Conservation (phyloP, 2,888 invertebrate genomes). For the Octonoba sinensis region DNA sequence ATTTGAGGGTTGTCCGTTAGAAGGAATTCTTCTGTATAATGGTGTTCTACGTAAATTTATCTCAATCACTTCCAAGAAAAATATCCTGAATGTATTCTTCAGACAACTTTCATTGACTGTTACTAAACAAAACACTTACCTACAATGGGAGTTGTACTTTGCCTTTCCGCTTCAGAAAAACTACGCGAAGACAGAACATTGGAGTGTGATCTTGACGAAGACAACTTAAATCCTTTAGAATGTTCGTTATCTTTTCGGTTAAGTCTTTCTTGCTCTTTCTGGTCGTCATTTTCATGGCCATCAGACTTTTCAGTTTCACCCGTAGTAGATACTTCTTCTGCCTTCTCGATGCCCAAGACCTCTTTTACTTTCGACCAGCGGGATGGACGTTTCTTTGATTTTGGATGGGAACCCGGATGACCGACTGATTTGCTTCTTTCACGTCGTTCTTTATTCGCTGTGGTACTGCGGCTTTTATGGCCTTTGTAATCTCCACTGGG, state of each 20-base stretch:
- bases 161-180: conserved; percentile 54
- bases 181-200: conserved; percentile 54
- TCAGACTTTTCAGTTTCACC: conserved; percentile 17
- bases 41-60: too few species aligned
- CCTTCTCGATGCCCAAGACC: conserved; percentile 78
- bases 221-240: conserved; percentile 33
- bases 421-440: conserved; percentile 80
- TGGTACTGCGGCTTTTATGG: conserved; percentile 49
- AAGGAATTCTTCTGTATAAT: too few species aligned
- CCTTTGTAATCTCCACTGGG: conserved; percentile 31
- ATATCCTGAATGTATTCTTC: too few species aligned
- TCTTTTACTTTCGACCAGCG: conserved; percentile 93
- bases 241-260: conserved; percentile 30
- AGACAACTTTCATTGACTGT: too few species aligned
- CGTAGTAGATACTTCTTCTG: conserved; percentile 31
- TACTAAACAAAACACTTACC: conserved; percentile 16
- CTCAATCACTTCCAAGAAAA: too few species aligned
- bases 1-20: too few species aligned
- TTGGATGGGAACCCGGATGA: conserved; percentile 74
- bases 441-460: conserved; percentile 67
- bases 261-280: conserved; percentile 17
- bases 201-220: conserved; percentile 41
- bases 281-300: not conserved
- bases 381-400: conserved; percentile 73
- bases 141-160: conserved; percentile 11